Evolutionary conservation across 2,797 vertebrate genomes (phyloP).

Genomic region (Buphagus erythrorhynchus): DNA sequence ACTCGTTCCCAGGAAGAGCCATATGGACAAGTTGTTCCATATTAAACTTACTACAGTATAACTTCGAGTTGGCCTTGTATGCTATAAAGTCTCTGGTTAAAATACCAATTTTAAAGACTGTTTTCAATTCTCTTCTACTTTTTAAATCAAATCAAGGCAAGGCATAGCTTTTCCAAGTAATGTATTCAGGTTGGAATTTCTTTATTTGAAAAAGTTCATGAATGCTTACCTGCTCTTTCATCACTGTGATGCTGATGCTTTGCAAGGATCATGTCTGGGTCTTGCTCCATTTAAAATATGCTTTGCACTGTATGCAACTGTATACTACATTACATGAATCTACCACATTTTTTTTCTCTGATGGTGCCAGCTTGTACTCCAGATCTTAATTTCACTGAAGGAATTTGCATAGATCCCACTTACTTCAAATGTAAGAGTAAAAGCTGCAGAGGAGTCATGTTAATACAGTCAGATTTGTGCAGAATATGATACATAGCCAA

Average conservation of each 20-base stretch:
- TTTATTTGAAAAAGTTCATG: slow-evolving; percentile 58
- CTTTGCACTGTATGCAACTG: background rate
- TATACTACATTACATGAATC: background rate
- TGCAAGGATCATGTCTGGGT: slow-evolving; percentile 9
- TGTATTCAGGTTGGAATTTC: slow-evolving; percentile 51
- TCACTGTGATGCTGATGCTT: background rate
- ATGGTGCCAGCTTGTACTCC: slow-evolving; percentile 1
- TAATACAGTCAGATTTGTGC: slow-evolving; percentile 21
- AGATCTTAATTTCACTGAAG: slow-evolving; percentile 15
- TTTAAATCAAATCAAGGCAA: slow-evolving; percentile 51
- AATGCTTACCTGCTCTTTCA: slow-evolving; percentile 42
- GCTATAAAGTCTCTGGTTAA: slow-evolving; percentile 28
- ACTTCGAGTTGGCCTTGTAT: background rate
- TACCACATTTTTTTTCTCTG: background rate
- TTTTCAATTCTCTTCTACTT: slow-evolving; percentile 47
- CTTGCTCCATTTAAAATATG: background rate
- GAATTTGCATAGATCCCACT: slow-evolving; percentile 7
- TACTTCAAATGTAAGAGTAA: slow-evolving; percentile 33
- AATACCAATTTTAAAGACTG: slow-evolving; percentile 29
- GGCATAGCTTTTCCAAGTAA: slow-evolving; percentile 34
- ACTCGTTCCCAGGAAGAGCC: slow-evolving; percentile 53
- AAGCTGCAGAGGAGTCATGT: background rate
- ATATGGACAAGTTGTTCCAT: slow-evolving; percentile 58
- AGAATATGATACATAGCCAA: background rate
- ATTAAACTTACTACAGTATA: slow-evolving; percentile 44